Conservation (phyloP, 2,888 invertebrate species). For the Lamellibrachia columna region DNA sequence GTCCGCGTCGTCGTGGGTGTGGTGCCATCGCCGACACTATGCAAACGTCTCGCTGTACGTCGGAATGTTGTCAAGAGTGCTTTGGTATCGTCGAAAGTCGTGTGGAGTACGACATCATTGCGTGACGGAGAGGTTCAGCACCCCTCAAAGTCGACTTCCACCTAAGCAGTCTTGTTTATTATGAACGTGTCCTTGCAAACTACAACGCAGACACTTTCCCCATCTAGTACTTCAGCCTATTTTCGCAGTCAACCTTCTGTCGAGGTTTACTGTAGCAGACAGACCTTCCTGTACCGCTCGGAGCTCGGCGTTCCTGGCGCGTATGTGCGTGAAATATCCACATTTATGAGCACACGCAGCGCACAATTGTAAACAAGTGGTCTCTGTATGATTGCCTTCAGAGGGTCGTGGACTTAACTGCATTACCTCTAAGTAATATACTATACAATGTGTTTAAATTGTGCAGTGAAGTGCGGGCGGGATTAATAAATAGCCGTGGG, state of each 20-base stretch:
- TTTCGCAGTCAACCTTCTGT: no score
- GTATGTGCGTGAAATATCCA: neutral
- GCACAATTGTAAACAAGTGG: neutral
- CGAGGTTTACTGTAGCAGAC: no score
- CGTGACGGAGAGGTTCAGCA: neutral
- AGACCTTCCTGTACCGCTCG: neutral
- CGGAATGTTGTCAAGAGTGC: neutral
- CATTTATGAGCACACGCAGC: neutral
- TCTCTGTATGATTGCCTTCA: neutral
- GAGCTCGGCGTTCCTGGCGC: neutral
- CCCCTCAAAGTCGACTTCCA: no score
- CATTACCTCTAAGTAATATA: conserved; percentile 7
- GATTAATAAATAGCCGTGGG: neutral
- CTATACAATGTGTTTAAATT: neutral
- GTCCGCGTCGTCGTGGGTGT: neutral
- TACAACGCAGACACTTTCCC: no score
- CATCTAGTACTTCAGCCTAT: no score
- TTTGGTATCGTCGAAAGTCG: neutral
- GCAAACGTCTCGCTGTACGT: no score
- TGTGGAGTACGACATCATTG: neutral
- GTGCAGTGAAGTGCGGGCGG: neutral
- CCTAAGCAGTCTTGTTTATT: no score
- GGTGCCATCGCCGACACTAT: neutral
- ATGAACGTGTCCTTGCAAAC: no score
- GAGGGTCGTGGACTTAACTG: conserved; percentile 12